These are phyloP conservation scores for Tursiops truncatus DNA, from an alignment of 2,113 vertebrate species.

Conservation along the genomic window DNA sequence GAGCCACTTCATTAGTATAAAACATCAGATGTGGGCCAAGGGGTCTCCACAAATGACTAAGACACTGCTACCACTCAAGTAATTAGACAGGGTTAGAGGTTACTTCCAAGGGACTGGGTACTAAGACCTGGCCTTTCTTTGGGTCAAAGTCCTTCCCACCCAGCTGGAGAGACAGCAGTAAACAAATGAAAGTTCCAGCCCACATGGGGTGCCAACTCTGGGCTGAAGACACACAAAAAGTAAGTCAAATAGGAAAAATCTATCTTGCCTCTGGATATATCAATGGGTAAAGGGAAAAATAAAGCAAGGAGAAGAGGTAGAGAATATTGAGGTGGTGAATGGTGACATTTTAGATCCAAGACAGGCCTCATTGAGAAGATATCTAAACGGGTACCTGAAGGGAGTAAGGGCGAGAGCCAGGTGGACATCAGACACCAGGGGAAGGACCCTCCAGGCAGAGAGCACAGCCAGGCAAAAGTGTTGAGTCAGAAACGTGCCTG, in stretches of 20 bases:
- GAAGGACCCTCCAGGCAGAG: accelerated
- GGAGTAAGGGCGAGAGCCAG: background rate
- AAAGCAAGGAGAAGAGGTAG: too few species aligned
- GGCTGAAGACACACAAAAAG: background rate
- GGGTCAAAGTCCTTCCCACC: background rate
- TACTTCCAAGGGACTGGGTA: background rate
- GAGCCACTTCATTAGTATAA: background rate
- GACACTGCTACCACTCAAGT: too few species aligned
- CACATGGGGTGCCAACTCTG: accelerated
- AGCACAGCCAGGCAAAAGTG: too few species aligned
- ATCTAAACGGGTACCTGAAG: too few species aligned
- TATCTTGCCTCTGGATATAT: accelerated
- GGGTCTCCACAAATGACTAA: background rate
- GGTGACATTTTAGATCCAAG: background rate
- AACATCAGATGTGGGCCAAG: background rate
- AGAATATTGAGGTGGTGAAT: background rate
- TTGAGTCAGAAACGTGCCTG: background rate
- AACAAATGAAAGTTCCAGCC: background rate
- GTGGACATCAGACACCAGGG: too few species aligned
- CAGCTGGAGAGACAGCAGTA: background rate
- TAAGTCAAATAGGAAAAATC: background rate
- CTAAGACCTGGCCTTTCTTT: background rate
- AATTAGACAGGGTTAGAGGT: background rate
- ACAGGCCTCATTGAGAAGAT: background rate
- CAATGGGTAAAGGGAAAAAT: background rate